Conservation (phyloP, 1,140 invertebrate species). For the Harlomillsia oculata region DNA sequence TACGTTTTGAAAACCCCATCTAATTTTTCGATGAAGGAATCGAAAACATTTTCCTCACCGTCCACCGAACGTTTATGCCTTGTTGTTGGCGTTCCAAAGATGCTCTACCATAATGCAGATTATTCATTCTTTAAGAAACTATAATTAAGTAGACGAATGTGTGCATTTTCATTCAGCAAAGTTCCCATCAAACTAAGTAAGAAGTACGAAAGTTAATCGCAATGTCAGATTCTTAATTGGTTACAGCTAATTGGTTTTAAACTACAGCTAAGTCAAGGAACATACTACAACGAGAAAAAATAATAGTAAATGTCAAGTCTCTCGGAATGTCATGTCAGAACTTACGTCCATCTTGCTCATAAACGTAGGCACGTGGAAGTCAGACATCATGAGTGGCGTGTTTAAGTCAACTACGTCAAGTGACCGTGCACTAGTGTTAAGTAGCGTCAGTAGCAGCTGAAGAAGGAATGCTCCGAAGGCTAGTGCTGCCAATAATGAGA, state of each 20-base stretch:
- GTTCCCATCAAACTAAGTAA: neutral
- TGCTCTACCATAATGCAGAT: slow-evolving; percentile 19
- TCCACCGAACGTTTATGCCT: slow-evolving; percentile 19
- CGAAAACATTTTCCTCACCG: slow-evolving; percentile 19
- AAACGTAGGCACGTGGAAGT: slow-evolving; percentile 32
- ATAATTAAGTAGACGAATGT: too few relatives aligned
- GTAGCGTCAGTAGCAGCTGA: slow-evolving; percentile 31
- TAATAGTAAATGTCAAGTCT: neutral
- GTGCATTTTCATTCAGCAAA: neutral
- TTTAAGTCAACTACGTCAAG: slow-evolving; percentile 33
- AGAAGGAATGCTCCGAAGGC: slow-evolving; percentile 35
- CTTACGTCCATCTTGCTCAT: slow-evolving; percentile 32
- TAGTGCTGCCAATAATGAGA: slow-evolving; percentile 32
- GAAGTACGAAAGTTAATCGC: too few relatives aligned
- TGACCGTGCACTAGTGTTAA: slow-evolving; percentile 32
- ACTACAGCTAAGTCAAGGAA: neutral
- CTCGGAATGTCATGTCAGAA: slow-evolving; percentile 1
- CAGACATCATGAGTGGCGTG: slow-evolving; percentile 31
- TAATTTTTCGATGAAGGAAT: slow-evolving; percentile 30
- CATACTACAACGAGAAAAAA: neutral
- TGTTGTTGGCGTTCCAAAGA: slow-evolving; percentile 33
- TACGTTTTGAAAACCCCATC: slow-evolving; percentile 31
- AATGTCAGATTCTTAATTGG: too few relatives aligned
- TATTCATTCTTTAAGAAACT: neutral
- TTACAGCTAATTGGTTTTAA: too few relatives aligned